These are phyloP conservation scores for Gryllus longicercus DNA, from an alignment of 2,888 invertebrate species.

Conservation along the genomic window DNA sequence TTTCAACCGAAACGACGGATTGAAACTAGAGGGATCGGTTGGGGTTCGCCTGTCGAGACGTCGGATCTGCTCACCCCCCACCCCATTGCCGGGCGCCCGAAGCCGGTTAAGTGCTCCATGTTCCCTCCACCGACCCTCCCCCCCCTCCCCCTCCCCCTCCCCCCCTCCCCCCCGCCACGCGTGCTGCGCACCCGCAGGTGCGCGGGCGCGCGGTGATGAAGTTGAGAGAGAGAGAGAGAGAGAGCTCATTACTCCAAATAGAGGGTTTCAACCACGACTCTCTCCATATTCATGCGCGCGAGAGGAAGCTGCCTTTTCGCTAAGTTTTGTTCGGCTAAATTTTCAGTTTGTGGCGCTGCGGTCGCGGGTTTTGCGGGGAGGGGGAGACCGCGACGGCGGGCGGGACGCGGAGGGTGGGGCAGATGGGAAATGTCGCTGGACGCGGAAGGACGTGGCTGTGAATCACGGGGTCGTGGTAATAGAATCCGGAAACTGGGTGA, in stretches of 20 bases:
- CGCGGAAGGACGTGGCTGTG: too few species aligned
- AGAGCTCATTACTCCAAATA: slow-evolving; percentile 7
- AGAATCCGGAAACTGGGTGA: too few species aligned
- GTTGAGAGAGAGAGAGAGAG: not conserved
- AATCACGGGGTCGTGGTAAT: too few species aligned
- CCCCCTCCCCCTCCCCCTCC: not conserved
- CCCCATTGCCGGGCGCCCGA: not conserved
- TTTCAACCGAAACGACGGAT: too few species aligned
- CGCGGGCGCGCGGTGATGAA: not conserved
- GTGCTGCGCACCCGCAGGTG: not conserved
- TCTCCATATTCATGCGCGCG: not conserved
- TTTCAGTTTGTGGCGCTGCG: not conserved
- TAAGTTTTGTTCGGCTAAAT: not conserved
- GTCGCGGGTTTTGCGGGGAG: not conserved
- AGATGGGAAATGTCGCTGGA: not conserved
- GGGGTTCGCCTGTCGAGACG: not conserved
- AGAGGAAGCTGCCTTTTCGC: not conserved
- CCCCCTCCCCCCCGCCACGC: not conserved
- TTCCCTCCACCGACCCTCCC: not conserved
- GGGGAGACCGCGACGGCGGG: not conserved
- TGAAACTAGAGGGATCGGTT: too few species aligned
- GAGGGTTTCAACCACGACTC: not conserved
- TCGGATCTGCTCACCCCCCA: not conserved
- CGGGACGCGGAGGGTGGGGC: not conserved
- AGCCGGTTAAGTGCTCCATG: not conserved